Evolutionary conservation across 2,888 invertebrate species (phyloP).

Genomic region (Eristalis tenax): DNA sequence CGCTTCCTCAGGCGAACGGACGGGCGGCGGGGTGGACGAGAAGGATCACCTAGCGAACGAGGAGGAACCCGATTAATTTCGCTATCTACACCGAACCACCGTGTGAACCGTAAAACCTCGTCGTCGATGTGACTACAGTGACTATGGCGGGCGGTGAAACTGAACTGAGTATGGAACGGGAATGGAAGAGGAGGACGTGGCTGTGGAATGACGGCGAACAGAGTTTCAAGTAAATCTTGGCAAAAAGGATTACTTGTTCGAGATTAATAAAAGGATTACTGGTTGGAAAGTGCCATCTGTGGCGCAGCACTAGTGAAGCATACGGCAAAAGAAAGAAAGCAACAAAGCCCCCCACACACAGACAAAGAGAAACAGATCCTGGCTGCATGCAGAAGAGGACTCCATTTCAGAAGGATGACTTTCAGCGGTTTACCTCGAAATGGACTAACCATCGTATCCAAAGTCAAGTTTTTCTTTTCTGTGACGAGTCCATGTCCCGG

Average conservation of each 20-base stretch:
- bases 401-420: not conserved
- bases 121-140: not conserved
- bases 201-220: constrained; percentile 12
- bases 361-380: not conserved
- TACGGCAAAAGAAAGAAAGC: not conserved
- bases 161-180: not conserved
- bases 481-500: not conserved
- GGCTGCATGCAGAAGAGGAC: no score
- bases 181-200: not conserved
- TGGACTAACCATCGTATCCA: not conserved
- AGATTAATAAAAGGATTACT: constrained; percentile 71
- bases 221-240: constrained; percentile 68
- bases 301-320: constrained; percentile 44
- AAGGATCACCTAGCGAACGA: constrained; percentile 12
- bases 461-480: not conserved
- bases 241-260: constrained; percentile 68
- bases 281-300: constrained; percentile 69
- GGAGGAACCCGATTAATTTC: constrained; percentile 52
- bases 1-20: constrained; percentile 1
- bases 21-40: not conserved
- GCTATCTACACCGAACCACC: constrained; percentile 56
- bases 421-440: constrained; percentile 13
- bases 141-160: no score
- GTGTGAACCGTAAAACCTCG: constrained; percentile 47
- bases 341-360: not conserved